Evolutionary conservation across 2,113 vertebrate species (phyloP).

Genomic region (Siniperca chuatsi): DNA sequence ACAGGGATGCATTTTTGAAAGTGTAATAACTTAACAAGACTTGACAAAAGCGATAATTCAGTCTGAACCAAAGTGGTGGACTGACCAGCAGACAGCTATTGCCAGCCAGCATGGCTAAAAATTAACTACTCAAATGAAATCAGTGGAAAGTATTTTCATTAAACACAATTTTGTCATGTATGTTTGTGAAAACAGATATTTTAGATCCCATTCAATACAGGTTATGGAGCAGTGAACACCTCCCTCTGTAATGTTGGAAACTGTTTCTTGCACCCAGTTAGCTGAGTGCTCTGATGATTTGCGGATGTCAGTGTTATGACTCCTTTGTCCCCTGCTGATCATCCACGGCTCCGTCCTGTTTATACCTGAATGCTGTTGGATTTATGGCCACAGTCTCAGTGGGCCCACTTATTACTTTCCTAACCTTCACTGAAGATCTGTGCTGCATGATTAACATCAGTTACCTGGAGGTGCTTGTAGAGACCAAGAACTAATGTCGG

Average conservation of each 20-base stretch:
- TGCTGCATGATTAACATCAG: slow-evolving; percentile 30
- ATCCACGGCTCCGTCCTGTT: slow-evolving; percentile 86
- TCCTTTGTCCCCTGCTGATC: slow-evolving; percentile 80
- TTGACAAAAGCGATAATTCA: neutral
- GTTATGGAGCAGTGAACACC: neutral
- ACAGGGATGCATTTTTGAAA: neutral
- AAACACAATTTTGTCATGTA: neutral
- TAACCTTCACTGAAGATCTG: slow-evolving; percentile 84
- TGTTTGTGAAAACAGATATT: neutral
- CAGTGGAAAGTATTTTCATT: neutral
- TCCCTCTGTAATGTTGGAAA: neutral
- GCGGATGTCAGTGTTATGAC: slow-evolving; percentile 29
- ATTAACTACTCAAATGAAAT: neutral
- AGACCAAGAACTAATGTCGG: slow-evolving; percentile 31
- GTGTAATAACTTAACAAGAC: neutral
- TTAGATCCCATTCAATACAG: neutral
- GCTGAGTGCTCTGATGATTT: slow-evolving; percentile 47
- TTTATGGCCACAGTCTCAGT: slow-evolving; percentile 79
- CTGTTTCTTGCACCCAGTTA: neutral
- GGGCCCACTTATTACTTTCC: slow-evolving; percentile 85
- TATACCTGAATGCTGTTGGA: slow-evolving; percentile 88
- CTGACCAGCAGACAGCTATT: neutral
- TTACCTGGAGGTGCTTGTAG: slow-evolving; percentile 12
- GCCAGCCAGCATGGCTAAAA: neutral
- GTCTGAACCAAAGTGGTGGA: neutral